Percentiles rank a stretch among this genome's conserved stretches.
phyloP scores from a whole-genome alignment of 2,888 invertebrate genomes.

The Calliphora vomitoria region DNA sequence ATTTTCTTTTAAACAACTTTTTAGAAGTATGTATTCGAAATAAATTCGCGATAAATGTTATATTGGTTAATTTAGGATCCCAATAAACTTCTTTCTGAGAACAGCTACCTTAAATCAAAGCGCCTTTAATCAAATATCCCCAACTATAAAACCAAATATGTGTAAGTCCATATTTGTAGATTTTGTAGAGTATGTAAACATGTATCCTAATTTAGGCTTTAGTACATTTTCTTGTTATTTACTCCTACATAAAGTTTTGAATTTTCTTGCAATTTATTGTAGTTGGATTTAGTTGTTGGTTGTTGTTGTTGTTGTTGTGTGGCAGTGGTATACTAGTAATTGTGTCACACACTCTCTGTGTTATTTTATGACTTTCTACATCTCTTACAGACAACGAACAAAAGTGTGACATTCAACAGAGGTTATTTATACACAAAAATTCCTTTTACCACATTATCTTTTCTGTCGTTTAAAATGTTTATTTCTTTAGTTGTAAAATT shows the following conservation, averaged over 20 bases:
- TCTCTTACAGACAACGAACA: neutral
- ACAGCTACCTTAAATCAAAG: neutral
- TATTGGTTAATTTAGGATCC: no score
- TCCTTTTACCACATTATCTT: neutral
- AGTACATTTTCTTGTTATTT: conserved; percentile 76
- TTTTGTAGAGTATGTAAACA: conserved; percentile 22
- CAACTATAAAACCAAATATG: neutral
- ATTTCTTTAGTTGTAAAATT: neutral
- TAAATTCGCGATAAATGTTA: no score
- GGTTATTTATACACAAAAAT: conserved; percentile 41
- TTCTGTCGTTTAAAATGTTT: conserved; percentile 15
- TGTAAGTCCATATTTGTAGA: neutral
- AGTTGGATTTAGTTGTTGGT: conserved; percentile 24
- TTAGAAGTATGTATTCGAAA: no score
- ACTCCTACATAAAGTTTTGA: conserved; percentile 48
- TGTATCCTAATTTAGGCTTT: conserved; percentile 79
- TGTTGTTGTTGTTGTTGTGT: neutral
- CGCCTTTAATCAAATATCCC: neutral
- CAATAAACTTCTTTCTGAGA: no score
- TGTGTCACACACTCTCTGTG: conserved; percentile 29
- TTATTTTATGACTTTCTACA: conserved; percentile 57
- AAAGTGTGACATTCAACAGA: conserved; percentile 69
- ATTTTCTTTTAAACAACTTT: no score
- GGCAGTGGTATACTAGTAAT: conserved; percentile 34
- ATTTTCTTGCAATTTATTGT: conserved; percentile 20